A percentile compares a stretch with the other conserved stretches of the same genome.
Conservation (phyloP, 2,888 invertebrate species). For the Melolontha melolontha region DNA sequence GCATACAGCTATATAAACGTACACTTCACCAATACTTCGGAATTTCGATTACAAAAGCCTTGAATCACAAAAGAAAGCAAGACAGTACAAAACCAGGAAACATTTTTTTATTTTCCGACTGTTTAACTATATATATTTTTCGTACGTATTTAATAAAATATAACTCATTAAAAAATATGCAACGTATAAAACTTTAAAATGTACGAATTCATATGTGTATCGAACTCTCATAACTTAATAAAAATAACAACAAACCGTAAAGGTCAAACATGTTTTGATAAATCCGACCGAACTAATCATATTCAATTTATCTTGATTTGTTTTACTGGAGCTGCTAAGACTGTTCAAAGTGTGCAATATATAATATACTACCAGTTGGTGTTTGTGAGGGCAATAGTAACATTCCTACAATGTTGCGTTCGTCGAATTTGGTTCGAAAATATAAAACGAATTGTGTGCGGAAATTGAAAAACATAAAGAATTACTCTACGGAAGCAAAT, state of each 20-base stretch:
- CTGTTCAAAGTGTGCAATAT: conserved; percentile 39
- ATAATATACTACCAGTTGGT: too few species aligned
- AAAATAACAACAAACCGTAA: conserved; percentile 38
- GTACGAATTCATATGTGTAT: conserved; percentile 16
- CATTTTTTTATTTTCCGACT: too few species aligned
- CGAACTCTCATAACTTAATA: conserved; percentile 7
- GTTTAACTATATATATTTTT: too few species aligned
- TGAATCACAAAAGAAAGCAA: too few species aligned
- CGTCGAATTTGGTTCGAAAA: conserved; percentile 44
- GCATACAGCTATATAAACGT: too few species aligned
- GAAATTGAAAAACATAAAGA: conserved; percentile 34
- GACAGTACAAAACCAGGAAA: too few species aligned
- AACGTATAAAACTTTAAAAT: too few species aligned
- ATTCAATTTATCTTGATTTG: conserved; percentile 54
- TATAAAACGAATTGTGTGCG: conserved; percentile 24
- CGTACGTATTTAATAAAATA: too few species aligned
- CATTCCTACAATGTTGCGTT: conserved; percentile 46
- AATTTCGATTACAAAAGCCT: too few species aligned
- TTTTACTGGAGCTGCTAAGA: conserved; percentile 37
- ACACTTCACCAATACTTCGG: too few species aligned
- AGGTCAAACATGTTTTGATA: conserved; percentile 60
- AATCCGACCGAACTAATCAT: conserved; percentile 56
- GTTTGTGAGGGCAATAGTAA: conserved; percentile 18
- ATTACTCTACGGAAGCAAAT: conserved; percentile 45
- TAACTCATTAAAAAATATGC: too few species aligned